Base-by-base conservation (phyloP, 2,888 invertebrate genomes). In the Dendrolimus houi region DNA sequence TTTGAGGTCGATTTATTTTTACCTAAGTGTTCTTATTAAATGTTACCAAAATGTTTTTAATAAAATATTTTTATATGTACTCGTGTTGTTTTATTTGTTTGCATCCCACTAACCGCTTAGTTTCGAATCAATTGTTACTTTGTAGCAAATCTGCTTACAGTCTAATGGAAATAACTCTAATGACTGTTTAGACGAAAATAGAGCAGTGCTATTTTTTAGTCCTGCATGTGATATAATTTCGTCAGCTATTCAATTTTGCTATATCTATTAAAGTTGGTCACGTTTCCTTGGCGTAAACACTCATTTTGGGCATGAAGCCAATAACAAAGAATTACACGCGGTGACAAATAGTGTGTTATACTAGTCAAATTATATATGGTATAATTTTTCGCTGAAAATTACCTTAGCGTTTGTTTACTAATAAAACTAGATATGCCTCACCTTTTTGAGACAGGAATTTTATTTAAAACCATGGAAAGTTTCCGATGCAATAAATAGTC, bases 21-120 rank as follows among this genome's bases (percentile, higher is more conserved):
- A 91, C 91, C 91, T 91, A 91, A 91, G 91, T 91, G 91, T 91
- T 91, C 91, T 91, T 91, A 91, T 91, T 91, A 91, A 91, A 91
- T 91, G 91, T 91, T 91, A 91, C 91, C 91, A 91, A 91, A 91
- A 91, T 91, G 91, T 91, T 91, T 91, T 91, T 91, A 91, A 91
- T 91, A 91, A 91, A 91, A 91, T 91, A 91, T 91, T 91, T 91
- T 91, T 91, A 91, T 91, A 91, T 89, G 90, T 91, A 91, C 10
- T 29, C 60, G 58, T 63, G 68, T 63, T 74, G 78, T 85, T 85
- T 84, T 57, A 74, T 74, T 81, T 59, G 40, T 56, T 58, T 41
- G 29, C 29, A 56, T 55, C 54, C 52, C 47, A 47, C 9, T 42
- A 1, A 13, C 53, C 41, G 7, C 29, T 29, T 47, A 52, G 8